Percentiles rank a stretch among this genome's conserved stretches.
phyloP scores from a whole-genome alignment of 2,888 invertebrate species.

The Melikaiella ostensackeni region DNA sequence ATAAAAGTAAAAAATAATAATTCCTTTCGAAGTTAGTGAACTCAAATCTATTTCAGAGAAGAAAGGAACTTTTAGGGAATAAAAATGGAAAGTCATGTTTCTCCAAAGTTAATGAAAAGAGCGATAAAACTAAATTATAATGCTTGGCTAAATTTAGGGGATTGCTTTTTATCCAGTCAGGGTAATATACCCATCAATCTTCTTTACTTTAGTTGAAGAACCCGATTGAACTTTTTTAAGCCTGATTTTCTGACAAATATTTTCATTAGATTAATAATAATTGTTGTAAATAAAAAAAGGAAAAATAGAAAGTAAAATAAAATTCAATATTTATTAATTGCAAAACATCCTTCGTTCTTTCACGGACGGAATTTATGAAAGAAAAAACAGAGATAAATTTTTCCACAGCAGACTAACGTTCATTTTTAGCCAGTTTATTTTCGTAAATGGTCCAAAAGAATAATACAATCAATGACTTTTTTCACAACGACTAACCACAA shows the following conservation, averaged over 20 bases:
- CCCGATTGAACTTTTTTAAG: not conserved
- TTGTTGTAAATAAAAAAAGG: too few relatives aligned
- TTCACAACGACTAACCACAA: not conserved
- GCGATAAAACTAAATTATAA: not conserved
- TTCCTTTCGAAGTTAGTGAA: not conserved
- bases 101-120: not conserved
- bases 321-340: not conserved
- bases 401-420: not conserved
- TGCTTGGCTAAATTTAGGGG: not conserved
- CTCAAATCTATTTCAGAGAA: not conserved
- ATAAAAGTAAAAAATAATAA: not conserved
- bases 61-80: not conserved
- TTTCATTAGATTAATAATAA: not conserved
- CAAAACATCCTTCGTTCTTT: not conserved
- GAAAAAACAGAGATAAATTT: not conserved
- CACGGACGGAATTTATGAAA: not conserved
- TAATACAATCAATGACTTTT: not conserved
- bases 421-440: constrained; percentile 12
- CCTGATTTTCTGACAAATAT: not conserved
- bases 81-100: not conserved
- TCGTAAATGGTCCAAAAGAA: not conserved
- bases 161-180: not conserved
- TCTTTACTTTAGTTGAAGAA: not conserved
- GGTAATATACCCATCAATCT: not conserved
- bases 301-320: not conserved